Evolutionary conservation across 2,113 vertebrate species (phyloP).

Genomic region (Erythrolamprus reginae): DNA sequence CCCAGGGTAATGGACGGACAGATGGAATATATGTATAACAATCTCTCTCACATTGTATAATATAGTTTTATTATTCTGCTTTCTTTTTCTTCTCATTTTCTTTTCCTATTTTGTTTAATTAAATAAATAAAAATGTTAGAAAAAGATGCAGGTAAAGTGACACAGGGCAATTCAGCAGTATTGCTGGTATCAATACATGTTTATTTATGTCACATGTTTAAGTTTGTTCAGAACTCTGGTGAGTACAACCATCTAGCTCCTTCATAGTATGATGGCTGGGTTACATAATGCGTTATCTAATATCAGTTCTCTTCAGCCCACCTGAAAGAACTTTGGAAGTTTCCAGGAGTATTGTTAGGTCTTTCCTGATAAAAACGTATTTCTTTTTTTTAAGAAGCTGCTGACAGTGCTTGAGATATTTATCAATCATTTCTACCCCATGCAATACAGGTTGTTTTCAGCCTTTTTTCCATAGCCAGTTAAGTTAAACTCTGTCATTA

Average conservation of each 20-base stretch:
- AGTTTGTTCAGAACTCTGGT: not conserved
- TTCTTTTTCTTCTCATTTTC: not conserved
- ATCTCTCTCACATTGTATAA: not conserved
- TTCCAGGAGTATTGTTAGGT: not conserved
- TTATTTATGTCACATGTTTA: not conserved
- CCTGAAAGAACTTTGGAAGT: not conserved
- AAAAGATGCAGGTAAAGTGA: not conserved
- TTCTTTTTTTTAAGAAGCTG: not conserved
- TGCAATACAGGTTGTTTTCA: not conserved
- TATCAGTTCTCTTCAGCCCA: not conserved
- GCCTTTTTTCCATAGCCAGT: not conserved
- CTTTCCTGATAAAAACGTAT: not conserved
- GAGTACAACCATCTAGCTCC: not conserved
- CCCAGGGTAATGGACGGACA: too few relatives aligned
- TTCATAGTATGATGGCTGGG: not conserved
- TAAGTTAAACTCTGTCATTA: not conserved
- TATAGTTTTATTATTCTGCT: not conserved
- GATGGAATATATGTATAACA: too few relatives aligned
- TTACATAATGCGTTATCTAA: not conserved
- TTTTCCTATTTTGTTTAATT: not conserved
- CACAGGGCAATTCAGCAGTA: not conserved
- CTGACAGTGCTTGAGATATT: not conserved
- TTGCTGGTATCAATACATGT: not conserved
- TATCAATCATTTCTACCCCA: not conserved
- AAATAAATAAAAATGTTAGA: not conserved